Conservation (phyloP, 2,888 invertebrate genomes). For the Sympetrum striolatum region DNA sequence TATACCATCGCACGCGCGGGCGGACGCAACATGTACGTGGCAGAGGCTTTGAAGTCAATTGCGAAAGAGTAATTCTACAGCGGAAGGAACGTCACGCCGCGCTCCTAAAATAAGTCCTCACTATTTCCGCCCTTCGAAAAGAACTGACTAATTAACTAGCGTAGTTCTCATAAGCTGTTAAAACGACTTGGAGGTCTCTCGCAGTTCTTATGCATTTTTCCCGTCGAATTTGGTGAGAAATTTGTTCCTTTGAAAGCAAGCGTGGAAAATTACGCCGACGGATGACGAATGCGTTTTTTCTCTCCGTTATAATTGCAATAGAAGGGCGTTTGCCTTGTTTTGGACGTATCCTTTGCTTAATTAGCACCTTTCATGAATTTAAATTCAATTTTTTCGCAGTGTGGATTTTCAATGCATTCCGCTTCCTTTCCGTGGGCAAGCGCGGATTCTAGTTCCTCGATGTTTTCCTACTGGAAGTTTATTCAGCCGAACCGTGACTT, state of each 20-base stretch:
- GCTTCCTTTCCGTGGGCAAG: neutral
- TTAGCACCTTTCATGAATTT: neutral
- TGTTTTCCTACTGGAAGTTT: neutral
- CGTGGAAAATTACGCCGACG: neutral
- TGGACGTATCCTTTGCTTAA: neutral
- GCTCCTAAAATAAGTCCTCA: neutral
- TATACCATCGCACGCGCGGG: neutral
- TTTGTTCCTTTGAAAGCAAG: neutral
- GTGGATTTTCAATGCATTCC: neutral
- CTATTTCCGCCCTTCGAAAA: neutral
- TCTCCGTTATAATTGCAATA: neutral
- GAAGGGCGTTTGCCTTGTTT: neutral
- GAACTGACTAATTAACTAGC: neutral
- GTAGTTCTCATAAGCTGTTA: neutral
- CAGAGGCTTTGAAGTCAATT: neutral
- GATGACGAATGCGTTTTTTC: neutral
- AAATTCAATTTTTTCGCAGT: neutral
- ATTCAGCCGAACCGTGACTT: neutral
- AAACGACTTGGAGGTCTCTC: neutral
- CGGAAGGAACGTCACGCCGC: conserved; percentile 27
- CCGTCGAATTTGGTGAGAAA: neutral
- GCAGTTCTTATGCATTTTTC: neutral
- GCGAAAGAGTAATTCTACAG: conserved; percentile 11
- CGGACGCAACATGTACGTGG: neutral
- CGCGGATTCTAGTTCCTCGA: neutral